These are phyloP conservation scores for Silurus aristotelis DNA, from an alignment of 2,797 vertebrate species.

Conservation along the genomic window DNA sequence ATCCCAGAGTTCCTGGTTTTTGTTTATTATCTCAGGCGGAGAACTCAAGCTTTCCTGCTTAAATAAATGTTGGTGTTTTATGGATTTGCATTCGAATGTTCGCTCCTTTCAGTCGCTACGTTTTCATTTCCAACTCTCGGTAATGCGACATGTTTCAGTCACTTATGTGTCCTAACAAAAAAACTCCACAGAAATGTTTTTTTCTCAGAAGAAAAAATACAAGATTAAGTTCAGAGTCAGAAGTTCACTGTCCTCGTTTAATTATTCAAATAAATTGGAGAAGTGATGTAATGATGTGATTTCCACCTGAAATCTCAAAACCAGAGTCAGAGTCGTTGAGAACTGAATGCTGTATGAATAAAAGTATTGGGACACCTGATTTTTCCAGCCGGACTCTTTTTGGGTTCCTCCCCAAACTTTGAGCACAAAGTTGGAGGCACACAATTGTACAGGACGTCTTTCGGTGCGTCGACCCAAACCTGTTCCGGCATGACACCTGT, in stretches of 20 bases:
- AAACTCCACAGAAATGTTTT: not conserved
- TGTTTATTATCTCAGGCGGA: slow-evolving; percentile 18
- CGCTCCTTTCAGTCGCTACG: not conserved
- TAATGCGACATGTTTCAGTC: not conserved
- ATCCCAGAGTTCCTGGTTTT: slow-evolving; percentile 15
- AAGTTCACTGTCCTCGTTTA: not conserved
- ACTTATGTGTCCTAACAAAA: not conserved
- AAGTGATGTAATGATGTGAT: not conserved
- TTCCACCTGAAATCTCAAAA: not conserved
- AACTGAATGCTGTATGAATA: too few relatives aligned
- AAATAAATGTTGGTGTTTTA: not conserved
- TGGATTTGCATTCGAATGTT: not conserved
- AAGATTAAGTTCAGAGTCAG: not conserved
- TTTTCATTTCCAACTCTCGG: not conserved
- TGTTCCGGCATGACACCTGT: too few relatives aligned
- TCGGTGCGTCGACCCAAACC: too few relatives aligned
- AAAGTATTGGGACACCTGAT: too few relatives aligned
- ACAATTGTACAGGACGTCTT: too few relatives aligned
- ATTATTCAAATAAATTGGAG: not conserved
- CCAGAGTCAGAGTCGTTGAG: not conserved
- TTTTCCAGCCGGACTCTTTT: too few relatives aligned
- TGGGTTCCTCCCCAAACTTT: too few relatives aligned
- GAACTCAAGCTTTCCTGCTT: not conserved
- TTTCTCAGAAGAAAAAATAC: too few relatives aligned
- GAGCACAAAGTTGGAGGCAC: too few relatives aligned